These are phyloP conservation scores for Drusus annulatus DNA, from an alignment of 1,140 invertebrate genomes.

Conservation along the genomic window DNA sequence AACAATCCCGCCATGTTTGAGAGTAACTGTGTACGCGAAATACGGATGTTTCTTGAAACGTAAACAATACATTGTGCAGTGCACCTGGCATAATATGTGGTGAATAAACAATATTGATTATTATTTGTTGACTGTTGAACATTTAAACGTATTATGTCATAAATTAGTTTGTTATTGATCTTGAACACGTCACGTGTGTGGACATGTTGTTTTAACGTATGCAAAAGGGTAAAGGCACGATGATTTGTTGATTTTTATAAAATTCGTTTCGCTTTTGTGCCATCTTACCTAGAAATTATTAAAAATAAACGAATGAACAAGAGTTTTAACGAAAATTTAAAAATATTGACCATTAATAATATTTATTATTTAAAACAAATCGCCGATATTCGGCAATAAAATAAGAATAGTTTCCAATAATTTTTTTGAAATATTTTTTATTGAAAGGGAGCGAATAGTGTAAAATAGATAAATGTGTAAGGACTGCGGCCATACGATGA, in stretches of 20 bases:
- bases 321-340: neutral
- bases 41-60: slow-evolving; percentile 17
- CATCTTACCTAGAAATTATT: neutral
- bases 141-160: neutral
- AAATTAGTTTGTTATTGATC: neutral
- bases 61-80: slow-evolving; percentile 22
- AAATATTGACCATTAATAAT: slow-evolving; percentile 7
- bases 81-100: slow-evolving; percentile 14
- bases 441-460: neutral
- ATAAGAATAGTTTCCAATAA: too few relatives aligned
- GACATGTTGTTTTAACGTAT: neutral
- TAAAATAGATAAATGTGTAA: slow-evolving; percentile 51
- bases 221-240: neutral
- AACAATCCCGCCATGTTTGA: neutral
- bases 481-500: slow-evolving; percentile 52
- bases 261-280: slow-evolving; percentile 2
- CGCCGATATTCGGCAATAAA: slow-evolving; percentile 8
- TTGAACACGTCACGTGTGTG: neutral
- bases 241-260: slow-evolving; percentile 21
- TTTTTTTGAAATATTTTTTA: too few relatives aligned
- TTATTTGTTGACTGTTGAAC: neutral
- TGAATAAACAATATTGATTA: neutral
- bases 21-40: neutral
- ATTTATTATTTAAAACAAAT: slow-evolving; percentile 20
- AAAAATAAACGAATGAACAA: neutral